These are phyloP conservation scores for Myotis davidii DNA, from an alignment of 2,113 vertebrate species.

Conservation along the genomic window DNA sequence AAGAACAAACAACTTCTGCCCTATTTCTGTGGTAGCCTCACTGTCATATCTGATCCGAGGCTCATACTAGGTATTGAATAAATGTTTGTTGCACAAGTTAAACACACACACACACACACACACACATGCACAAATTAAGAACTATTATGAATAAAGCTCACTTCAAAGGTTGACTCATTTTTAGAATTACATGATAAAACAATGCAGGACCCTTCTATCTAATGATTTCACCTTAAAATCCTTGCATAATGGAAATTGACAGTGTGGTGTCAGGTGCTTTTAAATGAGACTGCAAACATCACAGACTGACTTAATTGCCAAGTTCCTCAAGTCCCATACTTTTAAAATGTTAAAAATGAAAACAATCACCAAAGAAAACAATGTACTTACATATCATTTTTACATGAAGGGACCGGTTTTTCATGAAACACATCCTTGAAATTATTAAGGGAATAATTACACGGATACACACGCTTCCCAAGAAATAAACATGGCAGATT, in stretches of 20 bases:
- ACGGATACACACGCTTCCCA: not conserved
- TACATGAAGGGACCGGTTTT: not conserved
- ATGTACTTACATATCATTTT: not conserved
- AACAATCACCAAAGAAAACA: not conserved
- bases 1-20: not conserved
- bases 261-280: not conserved
- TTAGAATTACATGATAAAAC: not conserved
- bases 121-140: not conserved
- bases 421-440: not conserved
- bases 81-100: not conserved
- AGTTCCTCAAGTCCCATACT: not conserved
- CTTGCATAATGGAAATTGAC: not conserved
- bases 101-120: not conserved
- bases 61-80: not conserved
- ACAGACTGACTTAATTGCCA: not conserved
- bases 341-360: slow-evolving; percentile 34
- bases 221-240: not conserved
- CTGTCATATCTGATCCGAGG: not conserved
- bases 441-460: not conserved
- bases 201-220: not conserved
- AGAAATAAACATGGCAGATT: not conserved
- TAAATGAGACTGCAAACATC: not conserved
- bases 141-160: not conserved
- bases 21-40: not conserved
- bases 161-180: not conserved